phyloP scores from a whole-genome alignment of 2,113 vertebrate genomes.

The Aleadryas rufinucha region DNA sequence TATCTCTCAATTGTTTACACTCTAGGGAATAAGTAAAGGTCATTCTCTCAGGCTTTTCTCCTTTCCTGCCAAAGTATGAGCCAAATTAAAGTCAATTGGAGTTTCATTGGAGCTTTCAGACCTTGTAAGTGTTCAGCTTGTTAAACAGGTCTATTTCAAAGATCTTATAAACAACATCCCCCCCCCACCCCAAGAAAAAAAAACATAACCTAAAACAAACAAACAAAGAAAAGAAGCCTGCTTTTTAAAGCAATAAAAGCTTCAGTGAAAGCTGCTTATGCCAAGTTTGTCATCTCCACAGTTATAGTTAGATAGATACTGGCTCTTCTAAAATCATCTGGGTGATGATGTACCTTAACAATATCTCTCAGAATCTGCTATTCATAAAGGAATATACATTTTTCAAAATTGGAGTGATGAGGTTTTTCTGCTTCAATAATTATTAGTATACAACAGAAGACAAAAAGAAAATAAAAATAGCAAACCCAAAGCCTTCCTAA shows the following conservation, averaged over 20 bases:
- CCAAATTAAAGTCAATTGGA: constrained; percentile 50
- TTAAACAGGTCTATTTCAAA: constrained; percentile 17
- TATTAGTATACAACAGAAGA: neutral
- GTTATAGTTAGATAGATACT: neutral
- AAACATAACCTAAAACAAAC: neutral
- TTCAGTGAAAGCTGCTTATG: neutral
- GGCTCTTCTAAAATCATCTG: neutral
- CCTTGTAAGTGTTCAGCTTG: neutral
- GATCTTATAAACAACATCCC: neutral
- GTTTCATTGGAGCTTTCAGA: constrained; percentile 14
- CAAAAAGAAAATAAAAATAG: neutral
- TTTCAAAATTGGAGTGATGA: neutral
- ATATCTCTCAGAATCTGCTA: neutral
- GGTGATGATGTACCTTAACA: neutral
- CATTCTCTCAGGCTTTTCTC: constrained; percentile 37
- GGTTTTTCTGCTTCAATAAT: neutral
- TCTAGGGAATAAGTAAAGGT: constrained; percentile 42
- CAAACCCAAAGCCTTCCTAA: neutral
- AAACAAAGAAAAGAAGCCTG: neutral
- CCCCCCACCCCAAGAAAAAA: neutral
- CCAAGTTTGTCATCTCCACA: neutral
- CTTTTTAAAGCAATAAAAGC: neutral
- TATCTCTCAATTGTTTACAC: constrained; percentile 36
- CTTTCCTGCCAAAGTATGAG: constrained; percentile 27
- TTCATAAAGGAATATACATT: neutral